A percentile compares a stretch with the other conserved stretches of the same genome.
These are phyloP conservation scores for Agrotis segetum DNA, from an alignment of 2,888 invertebrate genomes.

Conservation along the genomic window DNA sequence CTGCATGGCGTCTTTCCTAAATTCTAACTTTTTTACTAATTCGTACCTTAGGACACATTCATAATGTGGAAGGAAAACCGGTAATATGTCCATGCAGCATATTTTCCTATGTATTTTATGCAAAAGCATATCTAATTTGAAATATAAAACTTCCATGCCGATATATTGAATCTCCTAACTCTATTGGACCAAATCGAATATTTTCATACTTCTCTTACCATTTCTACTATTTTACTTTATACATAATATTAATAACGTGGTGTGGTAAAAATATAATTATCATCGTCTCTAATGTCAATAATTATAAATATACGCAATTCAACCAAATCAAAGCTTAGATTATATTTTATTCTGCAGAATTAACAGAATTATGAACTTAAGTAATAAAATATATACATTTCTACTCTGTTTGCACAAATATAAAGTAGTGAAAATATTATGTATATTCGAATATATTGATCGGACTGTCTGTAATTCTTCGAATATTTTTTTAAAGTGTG, in stretches of 20 bases:
- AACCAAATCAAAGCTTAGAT: conserved; percentile 16
- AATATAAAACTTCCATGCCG: conserved; percentile 40
- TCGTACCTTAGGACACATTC: conserved; percentile 10
- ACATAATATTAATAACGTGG: conserved; percentile 17
- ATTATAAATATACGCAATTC: conserved; percentile 6
- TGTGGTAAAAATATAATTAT: conserved; percentile 6
- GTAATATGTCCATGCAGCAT: conserved; percentile 27
- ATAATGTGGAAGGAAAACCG: not conserved
- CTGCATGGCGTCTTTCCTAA: conserved; percentile 13
- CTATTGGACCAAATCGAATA: conserved; percentile 55
- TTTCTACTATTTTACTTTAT: conserved; percentile 41
- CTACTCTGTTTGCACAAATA: conserved; percentile 52
- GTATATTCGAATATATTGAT: conserved; percentile 18
- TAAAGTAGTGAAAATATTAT: not conserved
- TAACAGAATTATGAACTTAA: conserved; percentile 11
- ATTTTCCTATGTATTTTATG: conserved; percentile 62
- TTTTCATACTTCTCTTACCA: conserved; percentile 54
- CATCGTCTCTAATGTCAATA: conserved; percentile 25
- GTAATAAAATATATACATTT: conserved; percentile 14
- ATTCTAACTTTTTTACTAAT: conserved; percentile 16
- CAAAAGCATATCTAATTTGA: conserved; percentile 43
- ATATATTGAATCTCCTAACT: conserved; percentile 40
- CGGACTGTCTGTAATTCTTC: conserved; percentile 31
- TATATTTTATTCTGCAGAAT: conserved; percentile 1
- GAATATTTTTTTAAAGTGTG: conserved; percentile 19